Base-by-base conservation (phyloP, 2,113 vertebrate genomes). In the Dasyornis broadbenti region DNA sequence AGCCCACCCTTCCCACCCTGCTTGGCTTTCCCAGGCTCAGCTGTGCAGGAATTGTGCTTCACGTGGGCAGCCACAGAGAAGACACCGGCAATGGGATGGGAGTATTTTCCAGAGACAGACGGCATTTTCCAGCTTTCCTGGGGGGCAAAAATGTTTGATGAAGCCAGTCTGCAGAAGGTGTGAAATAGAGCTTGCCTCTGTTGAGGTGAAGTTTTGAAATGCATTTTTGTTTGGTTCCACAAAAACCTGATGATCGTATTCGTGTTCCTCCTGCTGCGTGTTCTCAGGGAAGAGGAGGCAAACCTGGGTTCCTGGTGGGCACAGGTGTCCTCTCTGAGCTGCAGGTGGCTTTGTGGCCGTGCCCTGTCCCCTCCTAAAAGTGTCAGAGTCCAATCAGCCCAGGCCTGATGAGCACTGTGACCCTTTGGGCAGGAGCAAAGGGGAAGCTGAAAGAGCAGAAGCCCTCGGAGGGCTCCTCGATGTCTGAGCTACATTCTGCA, bases 191-290 rank as follows among this genome's bases (percentile, higher is more conserved):
- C 50, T 70, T 57, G n/a, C 31, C 64, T 81, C 1, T 53, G 45
- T 7, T 42, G 35, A 4, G 3, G 44, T 72, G 49, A 85, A 59
- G 31, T 33, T 69, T 31, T 49, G 42, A 40, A 88, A 27, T 39
- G 31, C 4, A 20, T 59, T 61, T 64, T 61, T 5, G 12, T 17
- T 20, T 14, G 12, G 15, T 53, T 76, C 57, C 7, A 11, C 26
- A 57, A 64, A 72, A n/a, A 21, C 1, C 9, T 33, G 15, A 2
- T 73, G 10, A 5, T 59, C 39, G 2, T 21, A 13, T 20, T 50
- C 1, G 14, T 54, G n/a, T 12, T 92, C 26, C 75, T 76, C 15
- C 12, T 54, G 37, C 54, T 49, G 31, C 0, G 0, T 54, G 28
- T 56, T 60, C 23, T 39, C 26, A 9, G 26, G 60, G 22, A 56